Base-by-base conservation (phyloP, 2,888 invertebrate species). In the Endotricha flammealis region DNA sequence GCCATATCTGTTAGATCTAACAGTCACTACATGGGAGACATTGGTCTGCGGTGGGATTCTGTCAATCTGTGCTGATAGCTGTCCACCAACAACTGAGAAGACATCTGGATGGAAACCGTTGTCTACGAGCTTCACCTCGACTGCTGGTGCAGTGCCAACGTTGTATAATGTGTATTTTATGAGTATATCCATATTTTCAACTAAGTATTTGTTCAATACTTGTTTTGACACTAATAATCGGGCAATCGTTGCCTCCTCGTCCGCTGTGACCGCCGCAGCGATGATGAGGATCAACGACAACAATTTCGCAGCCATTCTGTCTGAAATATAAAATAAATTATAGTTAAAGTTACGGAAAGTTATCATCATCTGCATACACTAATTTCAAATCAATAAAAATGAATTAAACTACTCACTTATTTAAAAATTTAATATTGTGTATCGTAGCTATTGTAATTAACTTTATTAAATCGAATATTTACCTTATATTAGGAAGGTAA, bases 101-200 rank as follows among this genome's bases (percentile, higher is more conserved):
- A 95, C 94, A 48, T 95, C 95, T 3, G 95, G 92, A 59, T 96
- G 95, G 88, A 99, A 99, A 32, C 96, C 95, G 41, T 92, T 91
- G 72, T 99, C 99, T 8, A 92, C 92, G 28, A 98, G 89, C 59
- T 93, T 91, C 2, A 99, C 96, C 69, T 95, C 92, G 22, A 95
- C 91, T 14, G 98, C 98, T 38, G 97, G 94, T 44, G 94, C 93
- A 42, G 91, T 94, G 32, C 99, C 99, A 42, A 98, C 93, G 74
- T 99, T 99, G 86, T 91, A 97, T 39, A 99, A 88, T 8, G 94
- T 95, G 74, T 99, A 99, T 85, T 98, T 96, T 25, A 99, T 92
- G 44, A 98, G 91, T 57, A 99, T 92, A 74, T 99, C 99, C 91
- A 96, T 95, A 64, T 94, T 94, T 88, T 99, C 98, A 1, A 99